phyloP scores from a whole-genome alignment of 2,113 vertebrate genomes.

The Phoenicopterus ruber region DNA sequence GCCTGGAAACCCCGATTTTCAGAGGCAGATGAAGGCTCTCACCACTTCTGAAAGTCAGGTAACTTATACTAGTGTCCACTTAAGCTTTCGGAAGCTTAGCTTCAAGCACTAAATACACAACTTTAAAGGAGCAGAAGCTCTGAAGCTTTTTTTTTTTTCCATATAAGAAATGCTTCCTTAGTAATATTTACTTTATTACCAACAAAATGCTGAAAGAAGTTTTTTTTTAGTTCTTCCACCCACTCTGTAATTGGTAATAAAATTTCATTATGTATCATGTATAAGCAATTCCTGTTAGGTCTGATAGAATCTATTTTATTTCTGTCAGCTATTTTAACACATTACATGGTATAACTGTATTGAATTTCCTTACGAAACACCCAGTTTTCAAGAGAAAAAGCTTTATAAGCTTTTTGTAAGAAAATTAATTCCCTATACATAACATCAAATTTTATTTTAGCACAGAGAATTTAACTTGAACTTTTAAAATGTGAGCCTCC shows the following conservation, averaged over 20 bases:
- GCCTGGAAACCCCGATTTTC: not conserved
- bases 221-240: not conserved
- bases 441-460: not conserved
- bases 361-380: not conserved
- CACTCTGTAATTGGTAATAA: not conserved
- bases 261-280: not conserved
- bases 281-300: not conserved
- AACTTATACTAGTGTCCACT: not conserved
- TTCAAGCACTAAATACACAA: not conserved
- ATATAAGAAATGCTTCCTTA: not conserved
- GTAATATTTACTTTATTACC: not conserved
- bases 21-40: not conserved
- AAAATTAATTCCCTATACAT: not conserved
- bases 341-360: not conserved
- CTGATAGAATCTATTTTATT: not conserved
- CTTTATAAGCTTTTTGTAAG: not conserved
- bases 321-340: not conserved
- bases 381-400: conserved; percentile 7
- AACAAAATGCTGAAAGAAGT: not conserved
- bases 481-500: not conserved
- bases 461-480: not conserved
- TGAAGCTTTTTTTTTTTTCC: not conserved
- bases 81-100: not conserved
- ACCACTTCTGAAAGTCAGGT: not conserved
- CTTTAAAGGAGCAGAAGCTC: not conserved